Percentiles rank a stretch among this genome's conserved stretches.
Conservation (phyloP, 37 sponge, comb jelly and placozoan species). For the Lycopodina hypogea region DNA sequence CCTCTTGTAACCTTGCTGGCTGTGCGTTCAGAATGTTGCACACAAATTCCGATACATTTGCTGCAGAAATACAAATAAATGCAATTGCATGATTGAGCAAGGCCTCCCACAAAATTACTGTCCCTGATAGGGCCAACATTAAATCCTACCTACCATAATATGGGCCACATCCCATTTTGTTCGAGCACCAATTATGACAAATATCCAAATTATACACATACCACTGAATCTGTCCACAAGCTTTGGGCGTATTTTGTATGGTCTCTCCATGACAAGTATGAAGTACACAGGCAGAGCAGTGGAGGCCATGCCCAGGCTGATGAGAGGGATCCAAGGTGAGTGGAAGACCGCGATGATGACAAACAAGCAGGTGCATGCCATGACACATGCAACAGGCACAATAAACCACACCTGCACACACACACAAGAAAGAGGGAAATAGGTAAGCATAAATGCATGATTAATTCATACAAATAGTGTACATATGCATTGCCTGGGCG, state of each 20-base stretch:
- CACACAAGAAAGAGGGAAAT: not conserved
- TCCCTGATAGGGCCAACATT: no score
- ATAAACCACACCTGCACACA: conserved; percentile 12
- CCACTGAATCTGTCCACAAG: conserved; percentile 37
- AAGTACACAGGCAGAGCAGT: conserved; percentile 72
- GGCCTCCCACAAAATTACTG: no score
- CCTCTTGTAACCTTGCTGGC: no score
- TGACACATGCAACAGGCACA: conserved; percentile 47
- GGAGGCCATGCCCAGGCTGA: conserved; percentile 41
- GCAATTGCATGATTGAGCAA: no score
- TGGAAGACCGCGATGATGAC: conserved; percentile 48
- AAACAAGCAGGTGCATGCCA: conserved; percentile 36
- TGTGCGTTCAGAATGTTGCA: no score
- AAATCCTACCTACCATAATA: no score
- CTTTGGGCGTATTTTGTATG: conserved; percentile 52
- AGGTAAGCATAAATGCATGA: not conserved
- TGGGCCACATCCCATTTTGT: no score
- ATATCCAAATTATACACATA: conserved; percentile 17
- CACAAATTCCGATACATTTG: no score
- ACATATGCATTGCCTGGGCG: no score
- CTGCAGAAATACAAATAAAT: no score
- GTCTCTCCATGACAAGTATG: conserved; percentile 57
- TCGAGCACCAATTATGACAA: no score
- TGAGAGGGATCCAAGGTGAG: conserved; percentile 18
- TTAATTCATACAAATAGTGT: no score